phyloP scores from a whole-genome alignment of 2,797 vertebrate genomes.

The Argya squamiceps region DNA sequence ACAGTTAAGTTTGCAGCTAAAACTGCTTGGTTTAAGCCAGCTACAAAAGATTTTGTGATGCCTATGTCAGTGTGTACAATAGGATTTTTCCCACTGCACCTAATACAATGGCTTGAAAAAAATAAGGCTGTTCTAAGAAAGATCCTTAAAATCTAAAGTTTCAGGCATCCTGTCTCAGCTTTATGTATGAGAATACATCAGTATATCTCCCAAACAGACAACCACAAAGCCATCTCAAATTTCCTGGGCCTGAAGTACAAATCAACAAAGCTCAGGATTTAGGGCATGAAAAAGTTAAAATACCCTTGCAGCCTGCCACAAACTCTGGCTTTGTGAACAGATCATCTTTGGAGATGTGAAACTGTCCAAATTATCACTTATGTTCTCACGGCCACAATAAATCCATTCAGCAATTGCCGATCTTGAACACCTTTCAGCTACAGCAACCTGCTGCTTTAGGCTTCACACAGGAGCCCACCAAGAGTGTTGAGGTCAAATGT shows the following conservation, averaged over 20 bases:
- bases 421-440: background rate
- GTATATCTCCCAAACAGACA: background rate
- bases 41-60: background rate
- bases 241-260: background rate
- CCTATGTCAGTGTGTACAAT: background rate
- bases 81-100: background rate
- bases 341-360: background rate
- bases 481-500: background rate
- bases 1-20: conserved; percentile 16
- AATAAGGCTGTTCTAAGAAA: background rate
- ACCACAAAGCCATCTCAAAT: background rate
- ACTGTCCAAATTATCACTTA: background rate
- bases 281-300: background rate
- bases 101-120: background rate
- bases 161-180: background rate
- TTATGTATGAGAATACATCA: background rate
- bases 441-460: background rate
- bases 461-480: background rate
- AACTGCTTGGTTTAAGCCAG: conserved; percentile 35
- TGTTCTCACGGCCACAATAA: background rate
- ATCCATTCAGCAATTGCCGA: background rate
- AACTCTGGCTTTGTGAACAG: background rate
- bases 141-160: background rate
- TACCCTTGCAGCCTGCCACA: rapidly evolving
- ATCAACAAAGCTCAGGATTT: background rate